phyloP scores from a whole-genome alignment of 2,888 invertebrate species.

The Smittia aterrima region DNA sequence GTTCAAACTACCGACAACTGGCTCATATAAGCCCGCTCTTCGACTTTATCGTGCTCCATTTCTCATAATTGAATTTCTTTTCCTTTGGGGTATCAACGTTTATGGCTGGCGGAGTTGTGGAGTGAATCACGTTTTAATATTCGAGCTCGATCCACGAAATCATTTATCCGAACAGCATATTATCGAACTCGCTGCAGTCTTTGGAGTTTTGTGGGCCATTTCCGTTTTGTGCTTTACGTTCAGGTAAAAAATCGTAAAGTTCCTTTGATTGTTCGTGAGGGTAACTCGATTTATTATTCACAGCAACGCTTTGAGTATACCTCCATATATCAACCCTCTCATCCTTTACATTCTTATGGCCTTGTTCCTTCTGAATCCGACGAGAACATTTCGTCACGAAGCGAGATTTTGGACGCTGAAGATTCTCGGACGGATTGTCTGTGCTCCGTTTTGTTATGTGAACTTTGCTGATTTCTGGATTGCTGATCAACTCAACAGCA shows the following conservation, averaged over 20 bases:
- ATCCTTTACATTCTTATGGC: constrained; percentile 66
- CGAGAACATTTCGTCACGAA: constrained; percentile 71
- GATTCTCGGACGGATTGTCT: constrained; percentile 61
- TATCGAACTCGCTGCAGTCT: constrained; percentile 73
- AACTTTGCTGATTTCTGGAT: constrained; percentile 85
- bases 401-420: constrained; percentile 71
- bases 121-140: constrained; percentile 80
- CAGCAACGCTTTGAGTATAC: constrained; percentile 64
- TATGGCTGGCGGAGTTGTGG: constrained; percentile 80
- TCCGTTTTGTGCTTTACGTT: constrained; percentile 66
- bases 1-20: constrained; percentile 55
- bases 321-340: constrained; percentile 74
- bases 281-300: constrained; percentile 44
- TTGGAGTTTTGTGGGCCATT: constrained; percentile 73
- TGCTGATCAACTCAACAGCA: constrained; percentile 78
- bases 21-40: constrained; percentile 65
- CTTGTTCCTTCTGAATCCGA: constrained; percentile 72
- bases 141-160: constrained; percentile 76
- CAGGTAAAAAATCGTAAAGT: not conserved
- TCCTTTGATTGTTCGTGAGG: not conserved
- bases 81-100: constrained; percentile 76
- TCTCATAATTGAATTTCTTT: constrained; percentile 70
- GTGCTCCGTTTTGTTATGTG: constrained; percentile 75
- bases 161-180: constrained; percentile 73
- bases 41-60: constrained; percentile 77